Percentiles rank a stretch among this genome's conserved stretches.
These are phyloP conservation scores for Mus minutoides DNA, from an alignment of 2,797 vertebrate species.

Conservation along the genomic window DNA sequence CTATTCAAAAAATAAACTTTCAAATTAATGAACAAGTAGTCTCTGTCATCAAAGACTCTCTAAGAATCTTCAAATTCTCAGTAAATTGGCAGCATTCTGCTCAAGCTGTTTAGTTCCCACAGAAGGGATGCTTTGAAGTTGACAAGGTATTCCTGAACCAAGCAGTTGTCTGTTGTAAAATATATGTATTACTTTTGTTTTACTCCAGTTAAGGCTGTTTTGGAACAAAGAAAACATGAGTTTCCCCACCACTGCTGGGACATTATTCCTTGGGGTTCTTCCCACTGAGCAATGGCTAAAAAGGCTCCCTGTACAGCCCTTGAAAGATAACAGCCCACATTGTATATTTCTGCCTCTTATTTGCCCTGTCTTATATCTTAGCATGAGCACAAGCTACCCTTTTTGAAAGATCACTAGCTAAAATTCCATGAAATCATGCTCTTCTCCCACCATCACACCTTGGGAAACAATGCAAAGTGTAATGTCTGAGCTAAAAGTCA, in stretches of 20 bases:
- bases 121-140: slow-evolving; percentile 84
- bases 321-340: not conserved
- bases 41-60: slow-evolving; percentile 64
- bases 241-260: slow-evolving; percentile 63
- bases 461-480: not conserved
- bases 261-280: not conserved
- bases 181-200: slow-evolving; percentile 60
- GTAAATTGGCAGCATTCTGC: slow-evolving; percentile 78
- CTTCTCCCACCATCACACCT: not conserved
- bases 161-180: slow-evolving; percentile 40
- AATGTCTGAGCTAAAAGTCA: not conserved
- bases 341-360: not conserved
- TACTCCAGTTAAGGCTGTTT: slow-evolving; percentile 67
- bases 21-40: slow-evolving; percentile 67
- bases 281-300: not conserved
- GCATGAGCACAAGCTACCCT: not conserved
- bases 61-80: slow-evolving; percentile 73
- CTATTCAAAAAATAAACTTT: slow-evolving; percentile 69
- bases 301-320: not conserved
- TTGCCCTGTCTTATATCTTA: not conserved
- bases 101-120: slow-evolving; percentile 61
- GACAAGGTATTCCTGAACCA: slow-evolving; percentile 70
- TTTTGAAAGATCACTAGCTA: not conserved
- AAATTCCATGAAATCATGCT: not conserved
- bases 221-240: slow-evolving; percentile 75